phyloP scores from a whole-genome alignment of 2,797 vertebrate species.

The Arnoldichthys spilopterus region DNA sequence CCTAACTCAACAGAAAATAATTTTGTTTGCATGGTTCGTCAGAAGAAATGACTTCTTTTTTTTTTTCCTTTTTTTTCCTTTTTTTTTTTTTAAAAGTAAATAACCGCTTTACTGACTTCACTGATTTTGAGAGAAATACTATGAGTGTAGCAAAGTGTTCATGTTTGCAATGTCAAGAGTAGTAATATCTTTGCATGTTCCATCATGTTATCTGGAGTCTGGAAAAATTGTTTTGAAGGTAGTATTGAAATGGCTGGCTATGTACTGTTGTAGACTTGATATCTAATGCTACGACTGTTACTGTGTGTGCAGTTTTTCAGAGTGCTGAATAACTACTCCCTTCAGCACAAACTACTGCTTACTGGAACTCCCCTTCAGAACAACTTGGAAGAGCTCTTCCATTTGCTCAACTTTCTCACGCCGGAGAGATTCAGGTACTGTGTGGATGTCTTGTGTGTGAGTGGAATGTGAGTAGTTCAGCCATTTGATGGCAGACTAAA shows the following conservation, averaged over 20 bases:
- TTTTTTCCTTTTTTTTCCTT: neutral
- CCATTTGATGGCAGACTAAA: neutral
- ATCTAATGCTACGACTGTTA: constrained; percentile 19
- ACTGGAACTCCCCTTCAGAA: constrained; percentile 97
- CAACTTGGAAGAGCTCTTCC: constrained; percentile 96
- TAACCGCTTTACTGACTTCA: neutral
- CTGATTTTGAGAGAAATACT: neutral
- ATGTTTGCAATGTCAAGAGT: neutral
- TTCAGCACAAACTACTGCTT: constrained; percentile 94
- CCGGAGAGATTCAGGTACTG: constrained; percentile 93
- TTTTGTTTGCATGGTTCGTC: neutral
- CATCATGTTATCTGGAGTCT: neutral
- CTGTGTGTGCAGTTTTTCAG: constrained; percentile 88
- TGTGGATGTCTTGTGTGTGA: neutral
- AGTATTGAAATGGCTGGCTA: neutral
- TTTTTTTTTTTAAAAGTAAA: neutral
- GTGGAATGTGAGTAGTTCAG: neutral
- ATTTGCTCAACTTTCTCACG: constrained; percentile 96
- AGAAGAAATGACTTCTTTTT: neutral
- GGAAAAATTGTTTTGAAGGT: neutral
- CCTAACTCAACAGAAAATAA: neutral
- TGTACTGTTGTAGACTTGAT: neutral
- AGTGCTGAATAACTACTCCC: constrained; percentile 93
- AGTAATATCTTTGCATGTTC: no score
- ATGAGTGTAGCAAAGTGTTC: neutral